Conservation (phyloP, 2,113 vertebrate species). For the Pseudopipra pipra region DNA sequence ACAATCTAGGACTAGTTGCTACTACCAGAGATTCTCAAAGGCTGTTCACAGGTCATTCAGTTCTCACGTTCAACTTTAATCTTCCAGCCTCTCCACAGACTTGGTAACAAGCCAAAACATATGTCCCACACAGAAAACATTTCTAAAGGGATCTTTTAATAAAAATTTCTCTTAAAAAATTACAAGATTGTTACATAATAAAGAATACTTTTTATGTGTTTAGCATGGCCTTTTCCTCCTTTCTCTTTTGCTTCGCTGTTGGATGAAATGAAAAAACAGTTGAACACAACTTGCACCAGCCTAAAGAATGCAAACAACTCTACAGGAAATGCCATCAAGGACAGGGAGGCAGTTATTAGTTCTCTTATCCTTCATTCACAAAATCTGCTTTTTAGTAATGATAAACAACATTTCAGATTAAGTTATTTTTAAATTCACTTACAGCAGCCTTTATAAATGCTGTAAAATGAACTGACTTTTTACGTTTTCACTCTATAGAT, state of each 20-base stretch:
- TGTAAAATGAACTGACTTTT: not conserved
- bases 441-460: not conserved
- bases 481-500: not conserved
- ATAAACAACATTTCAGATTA: not conserved
- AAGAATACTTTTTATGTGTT: not conserved
- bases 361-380: constrained; percentile 8
- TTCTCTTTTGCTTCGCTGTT: not conserved
- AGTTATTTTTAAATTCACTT: not conserved
- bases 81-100: not conserved
- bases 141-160: not conserved
- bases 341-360: not conserved
- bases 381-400: not conserved
- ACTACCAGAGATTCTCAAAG: not conserved
- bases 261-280: not conserved
- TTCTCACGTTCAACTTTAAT: not conserved
- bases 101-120: not conserved
- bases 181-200: not conserved
- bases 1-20: not conserved
- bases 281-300: not conserved
- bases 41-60: not conserved
- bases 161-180: not conserved
- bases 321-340: not conserved
- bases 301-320: not conserved
- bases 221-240: not conserved
- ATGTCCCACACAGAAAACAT: not conserved